phyloP scores from a whole-genome alignment of 2,797 vertebrate species.

The Gobio occitaniae region DNA sequence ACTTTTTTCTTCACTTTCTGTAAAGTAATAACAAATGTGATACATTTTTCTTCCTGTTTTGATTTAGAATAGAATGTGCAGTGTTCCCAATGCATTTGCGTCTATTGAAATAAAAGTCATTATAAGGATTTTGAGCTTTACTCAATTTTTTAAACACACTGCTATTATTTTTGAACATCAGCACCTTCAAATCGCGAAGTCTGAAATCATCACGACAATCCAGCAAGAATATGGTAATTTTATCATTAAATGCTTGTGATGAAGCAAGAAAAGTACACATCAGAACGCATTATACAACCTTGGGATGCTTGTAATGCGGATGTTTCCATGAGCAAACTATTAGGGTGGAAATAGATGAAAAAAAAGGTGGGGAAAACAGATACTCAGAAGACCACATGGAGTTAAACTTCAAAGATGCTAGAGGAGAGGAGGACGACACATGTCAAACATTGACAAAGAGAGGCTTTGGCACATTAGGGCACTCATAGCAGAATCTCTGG shows the following conservation, averaged over 20 bases:
- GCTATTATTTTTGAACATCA: neutral
- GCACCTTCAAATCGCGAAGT: neutral
- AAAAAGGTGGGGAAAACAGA: neutral
- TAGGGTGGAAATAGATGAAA: neutral
- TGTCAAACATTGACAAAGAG: conserved; percentile 57
- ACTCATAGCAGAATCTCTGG: conserved; percentile 46
- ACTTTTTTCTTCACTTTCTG: no score
- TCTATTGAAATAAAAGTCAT: no score
- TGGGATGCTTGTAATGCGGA: neutral
- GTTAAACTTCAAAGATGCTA: conserved; percentile 32
- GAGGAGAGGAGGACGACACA: conserved; percentile 35
- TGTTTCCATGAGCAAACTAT: neutral
- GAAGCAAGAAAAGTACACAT: neutral
- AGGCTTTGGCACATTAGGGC: conserved; percentile 54
- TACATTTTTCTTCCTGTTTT: no score
- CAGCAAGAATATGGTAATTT: conserved; percentile 11
- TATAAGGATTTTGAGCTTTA: no score
- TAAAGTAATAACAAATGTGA: no score
- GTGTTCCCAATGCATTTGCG: no score
- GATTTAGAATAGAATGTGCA: no score
- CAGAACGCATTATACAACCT: neutral
- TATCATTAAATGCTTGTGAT: neutral
- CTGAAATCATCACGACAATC: neutral
- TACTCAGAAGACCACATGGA: conserved; percentile 1
- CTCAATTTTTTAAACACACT: no score